Conservation (phyloP, 2,888 invertebrate genomes). For the Drosophila anceps region DNA sequence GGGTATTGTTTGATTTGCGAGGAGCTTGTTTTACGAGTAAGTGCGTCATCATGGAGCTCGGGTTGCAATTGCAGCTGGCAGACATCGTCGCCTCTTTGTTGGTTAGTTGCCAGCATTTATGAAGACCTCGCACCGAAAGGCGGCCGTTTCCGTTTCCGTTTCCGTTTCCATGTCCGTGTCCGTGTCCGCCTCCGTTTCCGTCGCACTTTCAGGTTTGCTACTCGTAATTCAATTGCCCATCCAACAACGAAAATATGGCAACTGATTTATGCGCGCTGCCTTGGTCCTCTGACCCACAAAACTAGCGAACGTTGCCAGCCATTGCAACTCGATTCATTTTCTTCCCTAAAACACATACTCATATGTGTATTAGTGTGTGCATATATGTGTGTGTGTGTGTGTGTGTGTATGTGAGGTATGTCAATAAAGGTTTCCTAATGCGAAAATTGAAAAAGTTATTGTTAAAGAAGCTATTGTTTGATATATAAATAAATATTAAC, state of each 20-base stretch:
- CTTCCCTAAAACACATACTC: background rate
- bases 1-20: slow-evolving; percentile 46
- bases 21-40: slow-evolving; percentile 52
- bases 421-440: background rate
- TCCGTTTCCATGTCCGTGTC: background rate
- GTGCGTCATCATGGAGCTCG: slow-evolving; percentile 23
- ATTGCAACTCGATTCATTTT: slow-evolving; percentile 27
- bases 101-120: slow-evolving; percentile 64
- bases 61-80: slow-evolving; percentile 40
- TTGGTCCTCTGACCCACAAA: slow-evolving; percentile 41
- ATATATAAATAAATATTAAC: background rate
- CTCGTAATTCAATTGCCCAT: slow-evolving; percentile 76
- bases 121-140: slow-evolving; percentile 48
- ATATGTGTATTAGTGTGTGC: slow-evolving; percentile 1
- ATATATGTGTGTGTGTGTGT: background rate
- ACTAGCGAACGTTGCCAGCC: slow-evolving; percentile 31
- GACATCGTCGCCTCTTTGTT: slow-evolving; percentile 24
- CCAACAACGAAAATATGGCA: slow-evolving; percentile 51
- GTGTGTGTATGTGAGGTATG: background rate
- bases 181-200: slow-evolving; percentile 10
- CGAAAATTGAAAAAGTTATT: background rate
- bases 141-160: slow-evolving; percentile 50
- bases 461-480: background rate
- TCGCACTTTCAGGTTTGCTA: slow-evolving; percentile 63
- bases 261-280: slow-evolving; percentile 51